Evolutionary conservation across 2,888 invertebrate genomes (phyloP), one percentile per base, ranked within the genome.

Genomic region (Calephelis perditalis): DNA sequence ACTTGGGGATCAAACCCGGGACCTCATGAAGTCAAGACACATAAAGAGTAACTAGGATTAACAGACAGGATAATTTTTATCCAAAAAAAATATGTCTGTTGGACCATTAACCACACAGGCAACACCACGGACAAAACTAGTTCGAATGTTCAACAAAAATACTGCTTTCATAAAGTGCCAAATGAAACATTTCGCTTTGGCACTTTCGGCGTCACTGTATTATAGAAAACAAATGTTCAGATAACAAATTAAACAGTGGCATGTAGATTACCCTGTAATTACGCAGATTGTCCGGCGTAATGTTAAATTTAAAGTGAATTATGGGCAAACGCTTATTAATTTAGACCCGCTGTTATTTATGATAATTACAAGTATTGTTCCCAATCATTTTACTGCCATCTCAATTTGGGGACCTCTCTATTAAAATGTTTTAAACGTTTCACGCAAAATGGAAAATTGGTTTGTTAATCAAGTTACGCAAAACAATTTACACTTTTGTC

Each of bases 281-380:
- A 73, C 62, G 68, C 66, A 72, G 75, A 76, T 75, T 76, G 73
- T 71, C 68, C 71, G 73, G 77, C 74, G 74, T 70, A 75, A 75
- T 78, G 76, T 79, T 77, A 77, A 80, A 79, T 78, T 79, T 76
- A 75, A 72, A 78, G 76, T 79, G 79, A 82, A 74, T 81, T 81
- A 83, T 81, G 68, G 74, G 71, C 73, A 77, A 77, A 79, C 76
- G 78, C 78, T 82, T 81, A 84, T 84, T 82, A 81, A 82, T 83
- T 83, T 81, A 81, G 79, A 81, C 75, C 72, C 74, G 75, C 74
- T 73, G 71, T 76, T 79, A 82, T 82, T 81, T 77, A 81, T 79
- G 79, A 72, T 79, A 78, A 80, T 80, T 79, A 75, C 59, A 49
- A 49, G 10, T 49, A 49, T 49, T 26, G 49, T 49, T 49, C 15